Conservation (phyloP, 1,140 invertebrate species). For the Lepidostoma basale region DNA sequence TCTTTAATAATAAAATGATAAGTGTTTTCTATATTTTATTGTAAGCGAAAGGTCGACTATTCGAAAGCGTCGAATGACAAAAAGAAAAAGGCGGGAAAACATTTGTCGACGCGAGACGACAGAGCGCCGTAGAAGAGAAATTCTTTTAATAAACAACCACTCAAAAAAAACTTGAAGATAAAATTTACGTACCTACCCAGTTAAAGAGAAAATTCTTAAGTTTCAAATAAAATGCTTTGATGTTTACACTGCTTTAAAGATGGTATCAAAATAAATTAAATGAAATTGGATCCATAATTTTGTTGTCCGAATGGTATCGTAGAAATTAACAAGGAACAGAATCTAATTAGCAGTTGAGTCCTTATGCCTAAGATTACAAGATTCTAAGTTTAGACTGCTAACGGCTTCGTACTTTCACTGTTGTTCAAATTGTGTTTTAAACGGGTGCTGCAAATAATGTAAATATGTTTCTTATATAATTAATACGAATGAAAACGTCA, state of each 20-base stretch:
- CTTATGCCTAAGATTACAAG: neutral
- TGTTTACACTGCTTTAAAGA: constrained; percentile 14
- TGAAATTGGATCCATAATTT: constrained; percentile 14
- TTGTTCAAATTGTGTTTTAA: too few relatives aligned
- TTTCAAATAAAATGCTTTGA: constrained; percentile 15
- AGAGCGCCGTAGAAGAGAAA: neutral
- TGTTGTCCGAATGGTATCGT: neutral
- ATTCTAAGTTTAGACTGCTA: neutral
- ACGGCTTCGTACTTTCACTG: too few relatives aligned
- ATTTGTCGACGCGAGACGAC: neutral
- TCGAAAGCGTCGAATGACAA: neutral
- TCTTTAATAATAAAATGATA: too few relatives aligned
- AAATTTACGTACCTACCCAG: neutral
- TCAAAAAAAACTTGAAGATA: neutral
- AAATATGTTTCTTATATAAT: too few relatives aligned
- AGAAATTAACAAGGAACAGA: neutral
- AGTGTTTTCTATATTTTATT: too few relatives aligned
- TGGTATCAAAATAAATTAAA: constrained; percentile 14
- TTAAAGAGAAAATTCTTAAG: constrained; percentile 6
- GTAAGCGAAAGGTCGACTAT: too few relatives aligned
- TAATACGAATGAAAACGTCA: too few relatives aligned
- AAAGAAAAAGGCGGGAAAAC: neutral
- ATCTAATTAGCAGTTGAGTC: constrained; percentile 7
- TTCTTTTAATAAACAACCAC: constrained; percentile 22
- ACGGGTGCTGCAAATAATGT: too few relatives aligned